Evolutionary conservation across 2,797 vertebrate genomes (phyloP), one percentile per base, ranked within the genome.

Genomic region (Serranus cabrilla): DNA sequence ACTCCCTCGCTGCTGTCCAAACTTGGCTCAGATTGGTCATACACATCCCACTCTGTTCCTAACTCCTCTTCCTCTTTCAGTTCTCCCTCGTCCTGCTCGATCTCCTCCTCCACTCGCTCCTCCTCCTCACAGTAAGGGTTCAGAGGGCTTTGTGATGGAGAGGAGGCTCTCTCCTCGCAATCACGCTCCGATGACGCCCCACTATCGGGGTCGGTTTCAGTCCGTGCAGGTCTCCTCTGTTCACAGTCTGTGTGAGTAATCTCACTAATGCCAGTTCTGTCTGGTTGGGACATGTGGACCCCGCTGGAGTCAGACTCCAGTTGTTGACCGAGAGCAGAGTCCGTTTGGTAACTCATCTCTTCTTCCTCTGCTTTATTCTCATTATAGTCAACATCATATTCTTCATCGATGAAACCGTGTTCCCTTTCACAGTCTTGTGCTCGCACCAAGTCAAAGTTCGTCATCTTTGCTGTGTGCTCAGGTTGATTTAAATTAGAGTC

Each of bases 241-340:
- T 87, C 91, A 77, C 71, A 78, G 71, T 91, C 90, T 21, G 80
- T 64, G 49, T 84, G 89, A 59, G 78, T 80, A 27, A 86, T 46
- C 27, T 91, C 78, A 56, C 80, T 83, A 8, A 84, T 34, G 59
- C 58, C 83, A 2, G 89, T 92, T 79, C 71, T 72, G 82, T 94
- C 90, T 1, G 82, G 89, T 2, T 91, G 94, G 63, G 90, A 92
- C 55, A 82, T 80, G 74, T 88, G 90, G 83, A 92, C 85, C 7
- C 92, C 94, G 47, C 93, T 94, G 37, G 93, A 94, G 77, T 94
- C 93, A 0, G 94, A 95, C 74, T 94, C 93, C 25, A 90, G 76
- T 39, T 87, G 87, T 57, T 81, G 89, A 58, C 92, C 87, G 1
- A 93, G 76, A 80, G 91, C 85, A 49, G 90, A 89, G 80, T 94